Conservation (phyloP, 1,140 invertebrate species). For the Trichogramma pretiosum region DNA sequence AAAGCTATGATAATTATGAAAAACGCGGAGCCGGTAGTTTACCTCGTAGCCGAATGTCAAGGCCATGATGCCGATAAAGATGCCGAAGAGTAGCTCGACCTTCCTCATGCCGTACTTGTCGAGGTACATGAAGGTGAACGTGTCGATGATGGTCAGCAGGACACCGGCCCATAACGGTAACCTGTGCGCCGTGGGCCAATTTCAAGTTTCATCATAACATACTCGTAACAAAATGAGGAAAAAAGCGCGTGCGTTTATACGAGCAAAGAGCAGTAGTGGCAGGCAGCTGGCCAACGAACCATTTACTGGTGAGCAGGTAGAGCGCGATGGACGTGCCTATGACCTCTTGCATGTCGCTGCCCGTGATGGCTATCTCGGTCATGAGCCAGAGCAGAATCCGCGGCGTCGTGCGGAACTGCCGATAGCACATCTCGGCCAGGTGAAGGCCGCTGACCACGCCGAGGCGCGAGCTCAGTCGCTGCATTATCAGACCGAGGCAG, state of each 20-base stretch:
- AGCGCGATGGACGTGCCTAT: constrained; percentile 87
- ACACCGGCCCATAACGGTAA: constrained; percentile 81
- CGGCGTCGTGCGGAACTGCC: constrained; percentile 69
- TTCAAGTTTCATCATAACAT: not conserved
- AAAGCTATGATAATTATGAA: no score
- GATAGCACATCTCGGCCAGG: constrained; percentile 73
- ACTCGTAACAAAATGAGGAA: constrained; percentile 27
- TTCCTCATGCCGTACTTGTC: constrained; percentile 88
- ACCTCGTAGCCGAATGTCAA: constrained; percentile 86
- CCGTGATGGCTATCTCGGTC: constrained; percentile 90
- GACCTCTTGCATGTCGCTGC: constrained; percentile 89
- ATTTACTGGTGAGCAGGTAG: constrained; percentile 79
- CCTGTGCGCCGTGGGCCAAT: constrained; percentile 40
- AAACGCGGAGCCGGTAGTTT: no score
- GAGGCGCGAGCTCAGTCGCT: constrained; percentile 72
- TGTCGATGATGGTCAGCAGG: constrained; percentile 80
- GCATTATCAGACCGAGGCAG: constrained; percentile 76
- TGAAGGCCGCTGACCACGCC: constrained; percentile 78
- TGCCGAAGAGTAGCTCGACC: constrained; percentile 77
- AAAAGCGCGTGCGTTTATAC: not conserved
- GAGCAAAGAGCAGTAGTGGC: constrained; percentile 10
- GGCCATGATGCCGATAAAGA: constrained; percentile 79
- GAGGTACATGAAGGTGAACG: constrained; percentile 83
- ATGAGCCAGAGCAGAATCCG: constrained; percentile 81
- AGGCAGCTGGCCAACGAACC: constrained; percentile 35